Conservation (phyloP, 2,888 invertebrate species). For the Andrena minutula region DNA sequence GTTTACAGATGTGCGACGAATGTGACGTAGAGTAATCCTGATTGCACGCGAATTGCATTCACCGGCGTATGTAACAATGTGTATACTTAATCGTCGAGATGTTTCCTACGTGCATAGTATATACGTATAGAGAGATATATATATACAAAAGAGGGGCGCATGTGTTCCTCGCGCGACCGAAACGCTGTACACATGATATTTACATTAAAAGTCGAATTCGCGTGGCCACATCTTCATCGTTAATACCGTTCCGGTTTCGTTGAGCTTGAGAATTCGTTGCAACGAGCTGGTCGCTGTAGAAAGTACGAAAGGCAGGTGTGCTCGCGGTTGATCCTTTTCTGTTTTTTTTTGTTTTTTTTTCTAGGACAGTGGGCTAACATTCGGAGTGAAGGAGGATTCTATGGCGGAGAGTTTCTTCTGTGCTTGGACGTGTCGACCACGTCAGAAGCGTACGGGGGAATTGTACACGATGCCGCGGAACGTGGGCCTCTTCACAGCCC, state of each 20-base stretch:
- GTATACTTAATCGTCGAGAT: conserved; percentile 10
- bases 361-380: conserved; percentile 17
- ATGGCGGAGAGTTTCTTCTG: conserved; percentile 40
- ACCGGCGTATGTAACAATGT: conserved; percentile 11
- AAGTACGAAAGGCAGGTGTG: conserved; percentile 41
- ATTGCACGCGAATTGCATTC: conserved; percentile 9
- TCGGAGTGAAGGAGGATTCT: conserved; percentile 36
- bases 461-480: conserved; percentile 34
- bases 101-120: conserved; percentile 19
- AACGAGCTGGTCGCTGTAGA: conserved; percentile 35
- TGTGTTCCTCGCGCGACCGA: conserved; percentile 18
- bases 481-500: conserved; percentile 89
- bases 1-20: conserved; percentile 31
- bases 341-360: conserved; percentile 24
- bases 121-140: neutral
- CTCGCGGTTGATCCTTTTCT: conserved; percentile 10
- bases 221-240: neutral
- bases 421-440: conserved; percentile 15
- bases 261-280: conserved; percentile 15
- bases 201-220: conserved; percentile 44
- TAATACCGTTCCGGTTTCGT: conserved; percentile 22
- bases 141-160: conserved; percentile 35
- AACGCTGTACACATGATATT: conserved; percentile 53
- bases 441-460: conserved; percentile 18
- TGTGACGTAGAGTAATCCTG: neutral